phyloP scores from a whole-genome alignment of 1,140 invertebrate genomes.

The Trinorchestia longiramus region DNA sequence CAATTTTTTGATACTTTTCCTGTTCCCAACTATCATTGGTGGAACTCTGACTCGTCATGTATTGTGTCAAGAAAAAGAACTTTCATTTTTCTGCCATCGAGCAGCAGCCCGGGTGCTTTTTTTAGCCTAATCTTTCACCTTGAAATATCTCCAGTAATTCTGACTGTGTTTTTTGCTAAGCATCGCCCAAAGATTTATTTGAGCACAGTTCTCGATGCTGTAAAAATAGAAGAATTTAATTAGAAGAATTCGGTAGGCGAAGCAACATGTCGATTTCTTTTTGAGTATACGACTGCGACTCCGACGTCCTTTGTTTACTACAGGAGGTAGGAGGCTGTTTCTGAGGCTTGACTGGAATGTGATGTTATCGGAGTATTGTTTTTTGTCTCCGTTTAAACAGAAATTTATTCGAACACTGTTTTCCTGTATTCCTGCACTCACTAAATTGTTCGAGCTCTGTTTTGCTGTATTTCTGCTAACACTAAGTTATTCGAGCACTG shows the following conservation, averaged over 20 bases:
- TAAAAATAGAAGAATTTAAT: neutral
- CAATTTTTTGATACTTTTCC: neutral
- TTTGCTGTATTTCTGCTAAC: too few relatives aligned
- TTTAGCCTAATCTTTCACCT: neutral
- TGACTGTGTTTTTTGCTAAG: neutral
- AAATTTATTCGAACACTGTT: too few relatives aligned
- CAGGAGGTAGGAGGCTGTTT: neutral
- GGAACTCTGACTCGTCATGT: neutral
- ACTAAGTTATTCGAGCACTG: too few relatives aligned
- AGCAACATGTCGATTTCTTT: neutral
- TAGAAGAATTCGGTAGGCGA: neutral
- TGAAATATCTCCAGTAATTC: neutral
- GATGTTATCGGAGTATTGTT: neutral
- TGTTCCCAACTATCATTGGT: neutral
- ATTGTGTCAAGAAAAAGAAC: neutral
- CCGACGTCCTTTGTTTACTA: neutral
- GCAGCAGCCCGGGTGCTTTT: neutral
- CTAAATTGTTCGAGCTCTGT: too few relatives aligned
- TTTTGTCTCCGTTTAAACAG: neutral
- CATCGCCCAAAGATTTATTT: neutral
- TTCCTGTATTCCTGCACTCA: too few relatives aligned
- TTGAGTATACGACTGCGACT: neutral
- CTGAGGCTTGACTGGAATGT: neutral
- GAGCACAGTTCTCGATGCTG: neutral
- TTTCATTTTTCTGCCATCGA: neutral